phyloP scores from a whole-genome alignment of 2,113 vertebrate genomes.

The Polypterus bichir region DNA sequence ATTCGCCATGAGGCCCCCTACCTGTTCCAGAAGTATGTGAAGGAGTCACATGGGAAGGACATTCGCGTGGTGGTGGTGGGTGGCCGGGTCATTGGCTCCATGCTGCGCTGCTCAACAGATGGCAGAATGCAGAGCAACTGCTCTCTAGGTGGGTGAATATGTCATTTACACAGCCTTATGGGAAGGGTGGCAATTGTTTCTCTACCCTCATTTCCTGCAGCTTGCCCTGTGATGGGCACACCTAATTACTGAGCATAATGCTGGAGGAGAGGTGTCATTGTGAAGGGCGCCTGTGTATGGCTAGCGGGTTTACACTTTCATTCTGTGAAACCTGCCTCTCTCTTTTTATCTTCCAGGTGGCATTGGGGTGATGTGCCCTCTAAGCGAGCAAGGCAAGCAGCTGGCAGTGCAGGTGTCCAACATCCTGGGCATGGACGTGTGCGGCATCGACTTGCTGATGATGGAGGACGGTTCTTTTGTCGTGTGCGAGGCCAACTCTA shows the following conservation, averaged over 20 bases:
- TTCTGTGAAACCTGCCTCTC: no score
- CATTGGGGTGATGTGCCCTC: slow-evolving; percentile 72
- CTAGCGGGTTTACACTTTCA: no score
- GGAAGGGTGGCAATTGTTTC: no score
- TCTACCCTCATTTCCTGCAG: no score
- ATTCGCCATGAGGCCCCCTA: slow-evolving; percentile 78
- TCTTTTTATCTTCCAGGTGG: slow-evolving; percentile 47
- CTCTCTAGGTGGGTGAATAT: slow-evolving; percentile 48
- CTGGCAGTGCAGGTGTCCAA: slow-evolving; percentile 78
- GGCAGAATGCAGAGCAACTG: slow-evolving; percentile 88
- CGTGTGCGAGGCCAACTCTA: slow-evolving; percentile 81
- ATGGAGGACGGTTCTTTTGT: slow-evolving; percentile 72
- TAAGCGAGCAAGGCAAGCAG: slow-evolving; percentile 77
- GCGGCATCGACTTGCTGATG: slow-evolving; percentile 77
- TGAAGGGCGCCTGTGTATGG: no score
- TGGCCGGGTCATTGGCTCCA: slow-evolving; percentile 71
- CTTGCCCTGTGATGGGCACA: neutral
- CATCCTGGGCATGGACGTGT: slow-evolving; percentile 83
- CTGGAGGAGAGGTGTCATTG: neutral
- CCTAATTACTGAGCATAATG: no score
- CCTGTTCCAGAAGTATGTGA: slow-evolving; percentile 82
- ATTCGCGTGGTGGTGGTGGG: slow-evolving; percentile 77
- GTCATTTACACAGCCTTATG: slow-evolving; percentile 16
- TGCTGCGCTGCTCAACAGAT: slow-evolving; percentile 77
- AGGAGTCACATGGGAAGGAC: slow-evolving; percentile 76